phyloP scores from a whole-genome alignment of 2,113 vertebrate species.

The Leptosomus discolor region DNA sequence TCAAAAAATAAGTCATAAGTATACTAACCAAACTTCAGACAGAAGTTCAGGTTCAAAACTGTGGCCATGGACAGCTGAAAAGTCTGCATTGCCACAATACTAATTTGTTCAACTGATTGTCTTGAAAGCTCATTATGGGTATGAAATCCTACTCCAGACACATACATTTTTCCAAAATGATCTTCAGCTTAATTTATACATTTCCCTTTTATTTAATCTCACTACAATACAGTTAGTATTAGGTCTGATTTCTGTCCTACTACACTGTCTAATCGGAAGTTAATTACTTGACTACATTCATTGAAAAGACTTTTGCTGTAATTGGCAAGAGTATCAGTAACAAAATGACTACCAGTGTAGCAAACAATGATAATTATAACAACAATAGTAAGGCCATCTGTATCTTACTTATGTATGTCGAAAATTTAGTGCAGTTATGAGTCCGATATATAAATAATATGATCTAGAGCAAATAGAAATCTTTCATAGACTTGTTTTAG shows the following conservation, averaged over 20 bases:
- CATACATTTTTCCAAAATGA: background rate
- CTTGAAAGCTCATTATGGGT: background rate
- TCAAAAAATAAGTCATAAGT: background rate
- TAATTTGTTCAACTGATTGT: background rate
- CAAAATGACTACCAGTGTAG: background rate
- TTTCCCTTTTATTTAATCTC: conserved; percentile 1
- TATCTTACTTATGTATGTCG: background rate
- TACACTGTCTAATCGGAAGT: background rate
- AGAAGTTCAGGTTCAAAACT: background rate
- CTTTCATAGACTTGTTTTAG: background rate
- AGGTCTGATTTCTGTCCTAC: conserved; percentile 32
- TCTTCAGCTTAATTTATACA: conserved; percentile 40
- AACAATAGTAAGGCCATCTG: background rate
- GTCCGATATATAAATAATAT: background rate
- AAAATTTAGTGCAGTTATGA: background rate
- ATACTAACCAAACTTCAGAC: background rate
- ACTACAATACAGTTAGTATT: background rate
- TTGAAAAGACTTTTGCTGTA: background rate
- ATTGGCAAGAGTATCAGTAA: background rate
- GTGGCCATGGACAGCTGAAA: background rate
- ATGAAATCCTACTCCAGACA: conserved; percentile 16
- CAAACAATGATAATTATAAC: background rate
- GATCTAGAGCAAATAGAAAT: background rate
- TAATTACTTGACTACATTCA: background rate
- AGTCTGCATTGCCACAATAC: background rate